Base-by-base conservation (phyloP, 2,113 vertebrate genomes). In the Apus apus region DNA sequence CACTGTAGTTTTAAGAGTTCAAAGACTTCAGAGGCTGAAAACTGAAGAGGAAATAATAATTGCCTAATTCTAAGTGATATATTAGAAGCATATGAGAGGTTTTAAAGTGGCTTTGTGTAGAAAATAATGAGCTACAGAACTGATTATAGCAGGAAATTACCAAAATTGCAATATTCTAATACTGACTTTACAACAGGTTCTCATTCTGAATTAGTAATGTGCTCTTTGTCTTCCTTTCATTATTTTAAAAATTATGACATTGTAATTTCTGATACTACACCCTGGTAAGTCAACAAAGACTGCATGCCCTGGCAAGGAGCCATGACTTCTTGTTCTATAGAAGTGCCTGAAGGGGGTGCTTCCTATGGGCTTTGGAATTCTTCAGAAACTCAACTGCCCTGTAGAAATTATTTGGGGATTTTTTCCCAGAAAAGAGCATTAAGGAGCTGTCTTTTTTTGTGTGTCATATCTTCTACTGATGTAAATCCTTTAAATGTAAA, bases 61-160 rank as follows among this genome's bases (percentile, higher is more conserved):
- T 98, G 64, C n/a, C 8, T 96, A 95, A 90, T 93, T 62, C 68
- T 94, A 96, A 97, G 78, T 90, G 85, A 93, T 94, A 84, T 78
- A 97, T 96, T 96, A 97, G 94, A 98, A 97, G 80, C 96, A 96
- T 66, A 93, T 88, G 81, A 96, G 78, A 92, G 13, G 46, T 89
- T 96, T 94, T 94, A 92, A 97, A 96, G 85, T 94, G 81, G 34
- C 32, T 95, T 71, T 29, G 64, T 94, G 38, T 94, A 77, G 95
- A 95, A 97, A 97, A 96, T 97, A 97, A 96, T 94, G 90, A 96
- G 83, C 76, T 93, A 57, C 57, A 83, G 76, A 90, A 92, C 79
- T 90, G 48, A 48, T 67, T 72, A 67, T 68, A 94, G 74, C 65
- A 58, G 30, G 75, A 87, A 90, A 93, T 90, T 93, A 53, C 53